phyloP scores from a whole-genome alignment of 2,797 vertebrate species.

The Acanthopagrus latus region DNA sequence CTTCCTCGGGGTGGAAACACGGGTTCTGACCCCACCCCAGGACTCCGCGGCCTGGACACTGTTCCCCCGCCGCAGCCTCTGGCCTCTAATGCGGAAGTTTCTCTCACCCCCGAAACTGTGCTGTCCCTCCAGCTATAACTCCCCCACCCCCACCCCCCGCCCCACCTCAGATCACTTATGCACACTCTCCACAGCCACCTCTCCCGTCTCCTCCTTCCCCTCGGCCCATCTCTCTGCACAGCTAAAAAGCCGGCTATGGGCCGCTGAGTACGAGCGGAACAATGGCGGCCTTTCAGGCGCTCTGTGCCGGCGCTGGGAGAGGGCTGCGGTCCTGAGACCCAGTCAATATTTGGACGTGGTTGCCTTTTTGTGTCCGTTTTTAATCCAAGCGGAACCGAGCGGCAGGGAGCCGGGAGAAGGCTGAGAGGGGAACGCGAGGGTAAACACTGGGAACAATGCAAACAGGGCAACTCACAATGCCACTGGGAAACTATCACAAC shows the following conservation, averaged over 20 bases:
- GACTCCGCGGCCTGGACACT: constrained; percentile 51
- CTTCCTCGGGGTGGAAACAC: constrained; percentile 62
- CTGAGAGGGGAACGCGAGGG: constrained; percentile 74
- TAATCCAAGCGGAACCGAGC: constrained; percentile 82
- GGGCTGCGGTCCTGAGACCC: constrained; percentile 79
- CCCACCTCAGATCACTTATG: constrained; percentile 79
- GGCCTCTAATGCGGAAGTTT: constrained; percentile 71
- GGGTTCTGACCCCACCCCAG: constrained; percentile 67
- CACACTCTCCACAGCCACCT: constrained; percentile 61
- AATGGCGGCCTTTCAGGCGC: constrained; percentile 87
- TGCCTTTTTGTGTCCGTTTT: constrained; percentile 79
- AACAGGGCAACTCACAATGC: constrained; percentile 76
- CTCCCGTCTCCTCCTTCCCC: constrained; percentile 53
- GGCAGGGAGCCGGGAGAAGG: constrained; percentile 75
- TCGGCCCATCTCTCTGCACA: constrained; percentile 80
- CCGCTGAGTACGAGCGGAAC: constrained; percentile 84
- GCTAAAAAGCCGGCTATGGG: constrained; percentile 83
- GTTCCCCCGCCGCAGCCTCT: constrained; percentile 56
- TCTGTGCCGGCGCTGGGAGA: constrained; percentile 77
- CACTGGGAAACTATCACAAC: constrained; percentile 83
- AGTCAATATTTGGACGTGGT: constrained; percentile 91
- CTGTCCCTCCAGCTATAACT: constrained; percentile 53
- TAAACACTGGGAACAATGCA: constrained; percentile 84
- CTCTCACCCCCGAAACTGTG: constrained; percentile 48
- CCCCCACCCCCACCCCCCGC: constrained; percentile 24